phyloP scores from a whole-genome alignment of 2,888 invertebrate genomes.

The Kryphioiulus occultus region DNA sequence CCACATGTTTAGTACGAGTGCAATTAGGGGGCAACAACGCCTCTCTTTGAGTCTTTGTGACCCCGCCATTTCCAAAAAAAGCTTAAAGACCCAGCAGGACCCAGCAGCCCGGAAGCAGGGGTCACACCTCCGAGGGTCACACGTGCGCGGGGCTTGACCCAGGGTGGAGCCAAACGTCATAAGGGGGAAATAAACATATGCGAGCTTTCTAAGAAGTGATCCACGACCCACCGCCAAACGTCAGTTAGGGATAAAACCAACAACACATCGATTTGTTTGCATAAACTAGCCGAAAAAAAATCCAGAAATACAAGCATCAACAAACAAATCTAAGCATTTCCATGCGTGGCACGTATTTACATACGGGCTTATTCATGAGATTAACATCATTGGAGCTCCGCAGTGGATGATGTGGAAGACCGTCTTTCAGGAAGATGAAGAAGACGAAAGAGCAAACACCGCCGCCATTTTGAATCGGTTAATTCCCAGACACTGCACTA shows the following conservation, averaged over 20 bases:
- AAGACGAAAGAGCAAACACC: background rate
- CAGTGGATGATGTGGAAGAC: background rate
- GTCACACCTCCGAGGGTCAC: background rate
- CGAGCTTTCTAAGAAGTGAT: background rate
- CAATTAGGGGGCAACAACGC: background rate
- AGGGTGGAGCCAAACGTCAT: background rate
- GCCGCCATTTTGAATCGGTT: too few species aligned
- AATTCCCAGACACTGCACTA: too few species aligned
- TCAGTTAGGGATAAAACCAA: background rate
- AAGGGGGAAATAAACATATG: background rate
- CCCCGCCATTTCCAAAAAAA: background rate
- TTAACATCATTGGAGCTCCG: background rate
- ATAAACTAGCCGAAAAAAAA: background rate
- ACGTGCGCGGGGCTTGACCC: background rate
- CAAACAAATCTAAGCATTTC: background rate
- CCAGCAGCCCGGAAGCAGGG: slow-evolving; percentile 25
- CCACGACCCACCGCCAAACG: background rate
- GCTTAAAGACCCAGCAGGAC: slow-evolving; percentile 15
- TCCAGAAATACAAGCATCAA: background rate
- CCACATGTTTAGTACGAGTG: background rate
- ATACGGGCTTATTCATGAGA: background rate
- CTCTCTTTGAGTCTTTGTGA: slow-evolving; percentile 19
- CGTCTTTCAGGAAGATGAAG: background rate
- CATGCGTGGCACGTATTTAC: background rate
- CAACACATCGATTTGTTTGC: slow-evolving; percentile 20